Evolutionary conservation across 2,797 vertebrate genomes (phyloP).

Genomic region (Bovichtus diacanthus): DNA sequence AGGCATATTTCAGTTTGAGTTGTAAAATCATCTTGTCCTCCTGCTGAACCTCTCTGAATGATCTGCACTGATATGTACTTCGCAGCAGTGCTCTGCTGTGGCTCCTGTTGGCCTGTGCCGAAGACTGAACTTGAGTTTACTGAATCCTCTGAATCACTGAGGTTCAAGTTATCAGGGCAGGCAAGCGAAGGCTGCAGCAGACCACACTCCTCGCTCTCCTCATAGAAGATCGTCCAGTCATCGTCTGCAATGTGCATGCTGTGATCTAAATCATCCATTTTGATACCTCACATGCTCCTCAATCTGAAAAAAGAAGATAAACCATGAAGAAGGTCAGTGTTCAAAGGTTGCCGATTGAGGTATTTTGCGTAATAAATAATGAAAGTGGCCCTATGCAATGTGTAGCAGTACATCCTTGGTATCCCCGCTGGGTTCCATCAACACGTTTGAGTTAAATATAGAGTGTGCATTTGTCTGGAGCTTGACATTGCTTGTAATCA

Average conservation of each 20-base stretch:
- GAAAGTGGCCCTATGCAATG: background rate
- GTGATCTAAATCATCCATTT: conserved; percentile 97
- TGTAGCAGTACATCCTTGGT: conserved; percentile 1
- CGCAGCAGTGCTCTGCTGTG: conserved; percentile 9
- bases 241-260: conserved; percentile 91
- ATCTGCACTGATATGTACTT: conserved; percentile 9
- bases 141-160: conserved; percentile 84
- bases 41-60: background rate
- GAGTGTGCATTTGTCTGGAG: conserved; percentile 23
- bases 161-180: conserved; percentile 84
- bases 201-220: conserved; percentile 89
- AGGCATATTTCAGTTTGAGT: conserved; percentile 8
- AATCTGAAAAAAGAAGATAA: conserved; percentile 70
- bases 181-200: conserved; percentile 86
- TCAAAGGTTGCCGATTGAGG: background rate
- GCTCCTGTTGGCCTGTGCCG: conserved; percentile 1
- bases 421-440: background rate
- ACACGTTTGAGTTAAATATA: conserved; percentile 56
- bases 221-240: conserved; percentile 92
- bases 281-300: conserved; percentile 51
- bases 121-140: conserved; percentile 26
- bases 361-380: conserved; percentile 10
- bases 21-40: conserved; percentile 23
- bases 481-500: conserved; percentile 34
- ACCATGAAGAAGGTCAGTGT: conserved; percentile 1